Evolutionary conservation across 2,113 vertebrate species (phyloP), one percentile per base, ranked within the genome.

Genomic region (Prochilodus magdalenae): DNA sequence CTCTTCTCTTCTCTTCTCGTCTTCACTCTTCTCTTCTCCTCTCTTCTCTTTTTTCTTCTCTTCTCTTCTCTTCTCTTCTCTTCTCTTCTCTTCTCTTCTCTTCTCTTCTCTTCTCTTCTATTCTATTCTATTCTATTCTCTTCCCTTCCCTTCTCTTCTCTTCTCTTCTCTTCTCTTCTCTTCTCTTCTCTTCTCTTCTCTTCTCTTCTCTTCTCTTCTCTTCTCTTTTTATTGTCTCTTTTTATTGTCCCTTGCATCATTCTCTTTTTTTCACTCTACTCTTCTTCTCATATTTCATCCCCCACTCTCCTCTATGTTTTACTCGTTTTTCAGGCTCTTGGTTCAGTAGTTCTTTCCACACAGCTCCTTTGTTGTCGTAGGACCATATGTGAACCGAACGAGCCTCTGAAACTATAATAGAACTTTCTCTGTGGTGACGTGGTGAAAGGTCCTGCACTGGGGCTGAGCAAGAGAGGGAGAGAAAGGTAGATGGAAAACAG

Each of bases 391-490:
- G 3, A 36, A 36, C 6, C 6, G 20, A 57, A 16, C 6, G 27
- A 30, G 44, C 44, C 14, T 27, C 24, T 27, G 24, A 13, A 62
- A 18, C 22, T 26, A 1, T 13, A 1, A 30, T 2, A 18, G 0
- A 47, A 20, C 8, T 10, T 20, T 73, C n/a, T 81, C 29, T 67
- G 26, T 40, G n/a, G n/a, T n/a, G n/a, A n/a, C n/a, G 70, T 27
- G 75, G 65, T 27, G 33, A 2, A 18, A 76, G 18, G 67, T 16
- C 49, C 24, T 13, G 3, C 47, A 60, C 33, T 24, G 1, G 1
- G 59, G 77, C 22, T 73, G 30, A 36, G 88, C 63, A 72, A 47
- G 69, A 76, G 51, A 66, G 73, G 67, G 59, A 88, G 84, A 80
- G 76, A 82, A 84, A 71, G 47, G 72, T 40, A 73, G 72, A 81